phyloP scores from a whole-genome alignment of 2,888 invertebrate genomes.

The Nymphalis polychloros region DNA sequence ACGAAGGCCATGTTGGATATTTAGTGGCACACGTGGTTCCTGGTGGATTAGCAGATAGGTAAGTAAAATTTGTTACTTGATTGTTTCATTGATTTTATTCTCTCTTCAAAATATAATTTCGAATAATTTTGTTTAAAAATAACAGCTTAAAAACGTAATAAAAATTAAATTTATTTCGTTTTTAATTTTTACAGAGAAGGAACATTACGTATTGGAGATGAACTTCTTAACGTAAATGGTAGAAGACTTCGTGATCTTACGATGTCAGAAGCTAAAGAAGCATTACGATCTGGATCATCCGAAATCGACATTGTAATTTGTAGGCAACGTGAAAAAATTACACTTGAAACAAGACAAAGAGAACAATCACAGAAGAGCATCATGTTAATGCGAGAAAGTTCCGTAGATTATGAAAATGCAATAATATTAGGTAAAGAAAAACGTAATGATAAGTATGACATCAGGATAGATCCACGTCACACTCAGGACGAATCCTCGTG shows the following conservation, averaged over 20 bases:
- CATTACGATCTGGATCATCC: constrained; percentile 82
- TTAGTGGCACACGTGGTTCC: constrained; percentile 87
- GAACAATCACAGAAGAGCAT: constrained; percentile 54
- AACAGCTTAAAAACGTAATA: too few relatives aligned
- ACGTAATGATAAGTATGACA: constrained; percentile 77
- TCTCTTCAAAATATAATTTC: not conserved
- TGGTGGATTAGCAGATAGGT: constrained; percentile 86
- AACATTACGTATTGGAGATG: constrained; percentile 85
- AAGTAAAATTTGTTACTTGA: constrained; percentile 46
- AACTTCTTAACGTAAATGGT: constrained; percentile 88
- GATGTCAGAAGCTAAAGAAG: constrained; percentile 84
- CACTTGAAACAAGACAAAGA: constrained; percentile 51
- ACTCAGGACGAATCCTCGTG: constrained; percentile 78
- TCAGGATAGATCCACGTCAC: constrained; percentile 86
- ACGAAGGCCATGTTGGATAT: constrained; percentile 84
- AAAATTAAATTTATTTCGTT: not conserved
- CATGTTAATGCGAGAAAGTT: constrained; percentile 83
- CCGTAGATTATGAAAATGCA: constrained; percentile 86
- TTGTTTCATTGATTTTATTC: too few relatives aligned
- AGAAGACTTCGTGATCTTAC: constrained; percentile 84
- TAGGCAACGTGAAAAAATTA: constrained; percentile 67
- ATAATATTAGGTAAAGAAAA: constrained; percentile 78
- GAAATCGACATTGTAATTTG: constrained; percentile 86
- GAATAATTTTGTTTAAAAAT: not conserved
- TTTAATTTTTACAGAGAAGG: constrained; percentile 77